A percentile compares a stretch with the other conserved stretches of the same genome.
Evolutionary conservation across 1,140 invertebrate genomes (phyloP).

Genomic region (Caenorhabditis inopinata): DNA sequence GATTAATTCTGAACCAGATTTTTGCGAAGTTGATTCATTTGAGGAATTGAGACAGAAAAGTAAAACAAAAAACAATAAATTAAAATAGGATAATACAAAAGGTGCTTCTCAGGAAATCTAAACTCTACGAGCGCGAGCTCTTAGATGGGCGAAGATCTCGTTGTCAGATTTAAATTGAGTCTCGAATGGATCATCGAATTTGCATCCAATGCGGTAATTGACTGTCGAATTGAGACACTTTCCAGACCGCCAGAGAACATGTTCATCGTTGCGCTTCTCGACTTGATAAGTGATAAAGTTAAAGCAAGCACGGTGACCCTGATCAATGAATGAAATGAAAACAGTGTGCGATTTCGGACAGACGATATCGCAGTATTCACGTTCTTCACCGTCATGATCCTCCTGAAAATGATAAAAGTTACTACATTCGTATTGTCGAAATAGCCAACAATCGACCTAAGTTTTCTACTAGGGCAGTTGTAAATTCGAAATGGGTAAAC

Average conservation of each 20-base stretch:
- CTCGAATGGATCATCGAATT: constrained; percentile 66
- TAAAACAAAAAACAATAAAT: not conserved
- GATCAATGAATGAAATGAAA: constrained; percentile 63
- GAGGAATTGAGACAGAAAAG: no score
- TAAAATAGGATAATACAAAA: not conserved
- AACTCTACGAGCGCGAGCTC: constrained; percentile 40
- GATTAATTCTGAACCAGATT: not conserved
- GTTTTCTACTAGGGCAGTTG: no score
- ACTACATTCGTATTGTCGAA: no score
- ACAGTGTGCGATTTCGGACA: constrained; percentile 66
- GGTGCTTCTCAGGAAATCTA: not conserved
- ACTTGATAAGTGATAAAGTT: constrained; percentile 65
- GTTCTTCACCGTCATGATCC: constrained; percentile 61
- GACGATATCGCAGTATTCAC: constrained; percentile 64
- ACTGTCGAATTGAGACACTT: constrained; percentile 63
- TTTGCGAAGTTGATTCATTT: not conserved
- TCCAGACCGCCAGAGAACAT: constrained; percentile 62
- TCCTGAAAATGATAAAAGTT: constrained; percentile 44
- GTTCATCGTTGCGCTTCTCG: constrained; percentile 51
- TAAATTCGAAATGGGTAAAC: no score
- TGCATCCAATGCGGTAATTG: constrained; percentile 63
- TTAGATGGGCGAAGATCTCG: constrained; percentile 59
- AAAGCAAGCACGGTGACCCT: constrained; percentile 63
- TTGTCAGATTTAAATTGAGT: constrained; percentile 64
- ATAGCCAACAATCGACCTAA: no score